Base-by-base conservation (phyloP, 2,888 invertebrate species). In the Volucella bombylans region DNA sequence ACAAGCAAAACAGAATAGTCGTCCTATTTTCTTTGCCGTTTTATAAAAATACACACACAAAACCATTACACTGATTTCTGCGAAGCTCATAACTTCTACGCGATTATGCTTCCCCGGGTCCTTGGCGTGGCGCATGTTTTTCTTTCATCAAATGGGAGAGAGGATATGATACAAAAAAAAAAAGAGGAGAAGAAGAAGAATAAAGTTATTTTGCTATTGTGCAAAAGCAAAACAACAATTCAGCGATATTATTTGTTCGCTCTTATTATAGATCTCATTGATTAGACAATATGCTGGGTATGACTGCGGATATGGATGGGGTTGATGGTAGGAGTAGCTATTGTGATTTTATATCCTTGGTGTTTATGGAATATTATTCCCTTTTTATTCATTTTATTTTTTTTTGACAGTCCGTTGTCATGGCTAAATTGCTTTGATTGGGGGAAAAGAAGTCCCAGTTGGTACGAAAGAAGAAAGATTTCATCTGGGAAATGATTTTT, bases 211-310 rank as follows among this genome's bases (percentile, higher is more conserved):
- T 12, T 39, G 57, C 76, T 57, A 38, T 83, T 83, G 79, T 73
- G 61, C 65, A 67, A 82, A 82, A 79, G 61, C 65, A 67, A 82
- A 82, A 79, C 74, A 79, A 80, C 74, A 74, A 82, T 74, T 80
- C 74, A 80, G 74, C 69, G 74, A 71, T 74, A 83, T 74, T 83
- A 80, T 83, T 83, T 43, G 49, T 65, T 59, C 39, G 61, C 54
- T 76, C 61, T 80, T 80, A 80, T 76, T 83, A 74, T 65, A 79
- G 57, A 82, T 79, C 54, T 68, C 79, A 83, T 79, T 83, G 83
- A 83, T 71, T 69, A 80, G 83, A 80, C 69, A 74, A 80, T 57
- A 64, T 64, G 69, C 64, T 67, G 76, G 49, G 38, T 12, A 43
- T 18, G 11, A 18, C 12, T 14, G 8, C 43, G 54, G 45, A 39